Base-by-base conservation (phyloP, 2,888 invertebrate genomes). In the Ecliptopera silaceata region DNA sequence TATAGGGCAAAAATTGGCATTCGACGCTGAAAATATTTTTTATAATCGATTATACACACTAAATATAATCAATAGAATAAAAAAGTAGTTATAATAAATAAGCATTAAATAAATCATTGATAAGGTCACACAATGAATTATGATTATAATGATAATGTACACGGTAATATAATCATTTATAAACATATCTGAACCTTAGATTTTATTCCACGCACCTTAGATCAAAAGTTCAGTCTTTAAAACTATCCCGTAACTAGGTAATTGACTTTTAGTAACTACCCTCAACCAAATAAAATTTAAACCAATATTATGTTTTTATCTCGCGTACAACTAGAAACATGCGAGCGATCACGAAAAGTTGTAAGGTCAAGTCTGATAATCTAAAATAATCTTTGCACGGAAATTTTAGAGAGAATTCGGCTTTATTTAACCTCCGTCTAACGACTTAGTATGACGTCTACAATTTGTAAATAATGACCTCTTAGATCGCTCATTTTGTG, bases 91-190 rank as follows among this genome's bases (percentile, higher is more conserved):
- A n/a, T n/a, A n/a, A n/a, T n/a, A n/a, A 34, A 31, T 32, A 50
- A 50, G 50, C 50, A 11, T 34, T 42, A 43, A 5, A 43, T 49
- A 49, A 11, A 49, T 41, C 43, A 26, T 29, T 17, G 34, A 34
- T 38, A 50, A 42, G 41, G 22, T 36, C 34, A 50, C 26, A 26
- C 32, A 36, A 47, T 47, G 36, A 20, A 22, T 6, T 31, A 39
- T 39, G 39, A 48, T 31, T 18, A 10, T 26, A 10, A 26, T 42
- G 8, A 41, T n/a, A 22, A 41, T 41, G 12, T 12, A 22, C 12
- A 4, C 22, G 11, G 6, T 12, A 22, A 18, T 17, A 12, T 5
- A n/a, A 41, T 18, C 8, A 39, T 39, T 34, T 13, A 15, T 34
- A 34, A 34, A 34, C 8, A 34, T 15, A 15, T 15, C 3, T 36